Evolutionary conservation across 2,113 vertebrate genomes (phyloP), one percentile per base, ranked within the genome.

Genomic region (Cebidichthys violaceus): DNA sequence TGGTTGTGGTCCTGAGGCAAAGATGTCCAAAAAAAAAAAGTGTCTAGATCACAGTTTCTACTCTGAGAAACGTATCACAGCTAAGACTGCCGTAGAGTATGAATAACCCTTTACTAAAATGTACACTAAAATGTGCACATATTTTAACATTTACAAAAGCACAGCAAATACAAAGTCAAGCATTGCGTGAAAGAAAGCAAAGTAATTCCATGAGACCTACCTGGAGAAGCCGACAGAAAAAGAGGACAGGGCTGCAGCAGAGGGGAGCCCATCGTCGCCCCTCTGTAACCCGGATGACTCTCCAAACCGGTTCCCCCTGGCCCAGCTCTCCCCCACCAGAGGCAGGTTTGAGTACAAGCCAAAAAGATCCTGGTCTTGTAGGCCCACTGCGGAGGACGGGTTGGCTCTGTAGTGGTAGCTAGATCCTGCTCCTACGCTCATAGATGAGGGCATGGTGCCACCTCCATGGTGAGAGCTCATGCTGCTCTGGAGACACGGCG

Each of bases 301-400:
- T 70, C 96, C 95, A 70, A 95, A 97, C 68, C 94, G 94, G 79
- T 95, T 96, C 90, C 95, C 96, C 76, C 94, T 94, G 94, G 92
- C 93, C 97, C 97, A 99, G 91, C 93, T 88, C 74, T 98, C 96
- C 72, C 94, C 95, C 57, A 93, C 43, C 27, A 93, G 81, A 76
- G 96, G 79, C 89, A 96, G 88, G 85, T 94, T 92, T 47, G 96
- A 89, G 94, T 95, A 97, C 88, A 96, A 90, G 93, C 94, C 95
- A 93, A 98, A 97, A 84, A 97, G 96, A 95, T 99, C 98, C 95
- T 97, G 97, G 94, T 99, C 96, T 86, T 93, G 96, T 70, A 93
- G 73, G 72, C 92, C 94, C 75, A 95, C 86, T 1, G 95, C 83
- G 0, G 96, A 91, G 65, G 90, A 29, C 6, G 92, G 88, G 81